Conservation (phyloP, 2,888 invertebrate species). For the Lutraria lutraria region DNA sequence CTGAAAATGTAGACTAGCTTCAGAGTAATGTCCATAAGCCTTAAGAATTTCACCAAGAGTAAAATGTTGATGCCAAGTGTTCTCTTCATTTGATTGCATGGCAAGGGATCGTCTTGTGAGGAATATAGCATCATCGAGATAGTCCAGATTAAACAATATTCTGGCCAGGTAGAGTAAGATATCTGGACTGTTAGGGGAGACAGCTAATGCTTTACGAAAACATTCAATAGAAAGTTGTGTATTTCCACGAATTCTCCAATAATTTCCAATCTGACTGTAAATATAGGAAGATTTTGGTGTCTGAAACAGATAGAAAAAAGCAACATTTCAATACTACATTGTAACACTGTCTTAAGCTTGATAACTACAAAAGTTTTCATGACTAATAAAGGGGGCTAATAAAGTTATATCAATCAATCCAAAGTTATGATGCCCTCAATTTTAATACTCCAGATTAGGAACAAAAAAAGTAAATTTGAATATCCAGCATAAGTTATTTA, state of each 20-base stretch:
- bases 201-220: conserved; percentile 93
- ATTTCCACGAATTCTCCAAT: conserved; percentile 96
- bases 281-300: conserved; percentile 91
- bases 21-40: conserved; percentile 95
- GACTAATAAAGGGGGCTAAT: no score
- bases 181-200: conserved; percentile 95
- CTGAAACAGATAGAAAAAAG: conserved; percentile 74
- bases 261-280: conserved; percentile 96
- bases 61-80: conserved; percentile 96
- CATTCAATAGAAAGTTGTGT: conserved; percentile 95
- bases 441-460: no score
- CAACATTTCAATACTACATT: no score
- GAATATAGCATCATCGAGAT: conserved; percentile 95
- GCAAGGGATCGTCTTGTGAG: conserved; percentile 94
- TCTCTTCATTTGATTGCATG: conserved; percentile 94
- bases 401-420: no score
- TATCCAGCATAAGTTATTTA: no score
- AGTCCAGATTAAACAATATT: conserved; percentile 94
- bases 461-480: no score
- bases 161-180: conserved; percentile 94
- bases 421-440: no score
- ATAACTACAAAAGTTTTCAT: no score
- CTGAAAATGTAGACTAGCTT: conserved; percentile 93
- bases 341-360: no score
- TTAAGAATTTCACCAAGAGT: conserved; percentile 96